Evolutionary conservation across 2,888 invertebrate species (phyloP).

Genomic region (Hymenopus coronatus): DNA sequence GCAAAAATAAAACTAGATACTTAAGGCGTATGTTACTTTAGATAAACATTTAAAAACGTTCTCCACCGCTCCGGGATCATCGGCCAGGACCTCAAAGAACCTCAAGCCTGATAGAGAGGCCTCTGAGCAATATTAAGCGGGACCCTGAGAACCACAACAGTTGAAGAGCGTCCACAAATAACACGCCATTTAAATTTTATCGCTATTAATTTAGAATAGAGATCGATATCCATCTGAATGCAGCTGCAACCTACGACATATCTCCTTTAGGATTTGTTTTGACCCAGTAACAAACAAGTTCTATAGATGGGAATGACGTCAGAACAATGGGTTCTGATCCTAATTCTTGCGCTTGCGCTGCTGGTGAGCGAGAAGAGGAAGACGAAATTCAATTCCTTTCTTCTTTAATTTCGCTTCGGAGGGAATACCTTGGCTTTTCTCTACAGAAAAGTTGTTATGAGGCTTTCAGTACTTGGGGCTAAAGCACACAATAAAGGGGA

Average conservation of each 20-base stretch:
- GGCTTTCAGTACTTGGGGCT: background rate
- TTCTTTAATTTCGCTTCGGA: background rate
- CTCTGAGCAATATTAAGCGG: too few relatives aligned
- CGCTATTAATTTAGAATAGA: too few relatives aligned
- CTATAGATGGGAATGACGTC: background rate
- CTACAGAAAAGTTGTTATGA: background rate
- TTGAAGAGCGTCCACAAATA: too few relatives aligned
- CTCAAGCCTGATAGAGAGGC: too few relatives aligned
- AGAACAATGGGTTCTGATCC: background rate
- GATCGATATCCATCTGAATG: too few relatives aligned
- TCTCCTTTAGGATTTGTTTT: background rate
- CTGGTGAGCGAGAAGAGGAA: background rate
- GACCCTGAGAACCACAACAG: too few relatives aligned
- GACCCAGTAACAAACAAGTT: background rate
- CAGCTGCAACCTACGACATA: background rate
- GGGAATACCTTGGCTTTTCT: background rate
- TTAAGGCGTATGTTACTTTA: too few relatives aligned
- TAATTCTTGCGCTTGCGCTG: background rate
- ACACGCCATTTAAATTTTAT: too few relatives aligned
- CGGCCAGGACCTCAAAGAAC: too few relatives aligned
- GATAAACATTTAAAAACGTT: too few relatives aligned
- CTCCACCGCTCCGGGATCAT: too few relatives aligned
- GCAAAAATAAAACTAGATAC: too few relatives aligned
- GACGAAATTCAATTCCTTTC: background rate
- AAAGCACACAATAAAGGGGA: background rate